Evolutionary conservation across 2,113 vertebrate species (phyloP).

Genomic region (Isurus oxyrinchus): DNA sequence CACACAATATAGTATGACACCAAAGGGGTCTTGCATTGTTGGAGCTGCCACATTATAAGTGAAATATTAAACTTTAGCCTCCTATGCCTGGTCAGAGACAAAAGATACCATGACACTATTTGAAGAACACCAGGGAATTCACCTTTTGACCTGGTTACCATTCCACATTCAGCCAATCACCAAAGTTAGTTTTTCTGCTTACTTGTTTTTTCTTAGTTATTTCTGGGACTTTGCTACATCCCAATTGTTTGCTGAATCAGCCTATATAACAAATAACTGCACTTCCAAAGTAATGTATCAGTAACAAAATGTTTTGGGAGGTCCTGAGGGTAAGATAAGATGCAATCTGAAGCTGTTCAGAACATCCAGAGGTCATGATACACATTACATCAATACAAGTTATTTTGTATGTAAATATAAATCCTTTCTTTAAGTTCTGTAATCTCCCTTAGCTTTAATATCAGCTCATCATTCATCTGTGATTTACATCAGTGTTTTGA

Average conservation of each 20-base stretch:
- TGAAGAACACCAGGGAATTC: neutral
- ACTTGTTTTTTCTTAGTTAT: neutral
- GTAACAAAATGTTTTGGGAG: neutral
- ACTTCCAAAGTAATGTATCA: neutral
- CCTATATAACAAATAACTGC: too few relatives aligned
- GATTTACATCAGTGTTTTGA: neutral
- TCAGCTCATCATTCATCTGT: conserved; percentile 17
- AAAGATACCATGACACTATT: too few relatives aligned
- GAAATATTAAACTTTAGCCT: neutral
- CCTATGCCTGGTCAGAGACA: neutral
- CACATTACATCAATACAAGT: neutral
- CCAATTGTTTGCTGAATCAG: neutral
- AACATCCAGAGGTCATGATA: neutral
- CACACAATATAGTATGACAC: neutral
- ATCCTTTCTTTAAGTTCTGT: neutral
- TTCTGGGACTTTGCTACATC: neutral
- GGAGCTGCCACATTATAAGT: neutral
- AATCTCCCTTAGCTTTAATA: neutral
- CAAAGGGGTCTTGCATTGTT: neutral
- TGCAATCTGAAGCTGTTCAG: neutral
- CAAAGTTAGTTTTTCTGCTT: neutral
- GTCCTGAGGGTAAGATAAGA: neutral
- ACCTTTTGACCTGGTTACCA: neutral
- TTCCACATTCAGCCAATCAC: neutral
- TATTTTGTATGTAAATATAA: neutral